phyloP scores from a whole-genome alignment of 2,888 invertebrate species.

The Hanleya hanleyi region DNA sequence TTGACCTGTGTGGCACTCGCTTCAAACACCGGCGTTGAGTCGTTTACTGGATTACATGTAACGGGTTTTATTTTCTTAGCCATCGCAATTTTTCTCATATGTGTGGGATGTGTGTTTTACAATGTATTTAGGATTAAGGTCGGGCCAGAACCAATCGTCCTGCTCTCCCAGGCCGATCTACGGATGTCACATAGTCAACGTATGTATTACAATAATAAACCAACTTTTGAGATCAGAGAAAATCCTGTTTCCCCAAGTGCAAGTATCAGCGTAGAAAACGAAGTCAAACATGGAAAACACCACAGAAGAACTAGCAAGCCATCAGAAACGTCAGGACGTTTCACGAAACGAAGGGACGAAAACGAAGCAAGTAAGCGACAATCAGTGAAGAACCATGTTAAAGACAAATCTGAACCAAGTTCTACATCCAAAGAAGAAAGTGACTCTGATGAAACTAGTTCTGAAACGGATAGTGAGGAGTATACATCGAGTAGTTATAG shows the following conservation, averaged over 20 bases:
- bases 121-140: not conserved
- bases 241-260: not conserved
- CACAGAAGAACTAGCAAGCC: not conserved
- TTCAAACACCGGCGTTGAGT: not conserved
- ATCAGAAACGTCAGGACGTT: not conserved
- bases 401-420: no score
- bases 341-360: not conserved
- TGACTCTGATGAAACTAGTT: not conserved
- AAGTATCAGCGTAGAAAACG: not conserved
- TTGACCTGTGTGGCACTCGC: constrained; percentile 1
- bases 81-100: not conserved
- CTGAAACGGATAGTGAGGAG: not conserved
- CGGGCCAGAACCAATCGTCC: not conserved
- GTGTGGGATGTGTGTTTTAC: constrained; percentile 1
- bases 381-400: no score
- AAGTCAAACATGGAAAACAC: not conserved
- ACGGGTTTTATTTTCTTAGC: not conserved
- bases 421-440: not conserved
- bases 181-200: not conserved
- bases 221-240: not conserved
- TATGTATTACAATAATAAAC: not conserved
- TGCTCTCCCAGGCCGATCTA: not conserved
- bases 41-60: not conserved
- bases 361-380: no score
- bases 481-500: not conserved